A percentile compares a stretch with the other conserved stretches of the same genome.
Evolutionary conservation across 2,888 invertebrate species (phyloP).

Genomic region (Pemphredon lugubris): DNA sequence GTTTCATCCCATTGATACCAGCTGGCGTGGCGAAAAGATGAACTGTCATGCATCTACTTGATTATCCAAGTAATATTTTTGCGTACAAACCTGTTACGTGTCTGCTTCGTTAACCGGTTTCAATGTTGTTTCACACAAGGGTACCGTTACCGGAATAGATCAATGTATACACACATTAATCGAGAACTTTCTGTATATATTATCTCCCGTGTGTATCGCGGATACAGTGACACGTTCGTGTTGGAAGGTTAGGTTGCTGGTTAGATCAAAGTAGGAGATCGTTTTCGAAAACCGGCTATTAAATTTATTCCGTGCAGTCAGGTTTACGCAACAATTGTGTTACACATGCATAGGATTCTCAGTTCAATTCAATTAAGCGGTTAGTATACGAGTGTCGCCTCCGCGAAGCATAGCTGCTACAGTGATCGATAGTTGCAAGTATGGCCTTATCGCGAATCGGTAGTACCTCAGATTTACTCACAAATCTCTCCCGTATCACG

Average conservation of each 20-base stretch:
- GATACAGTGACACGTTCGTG: too few relatives aligned
- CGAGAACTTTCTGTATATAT: too few relatives aligned
- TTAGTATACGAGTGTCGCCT: neutral
- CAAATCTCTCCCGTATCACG: constrained; percentile 51
- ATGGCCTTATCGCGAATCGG: constrained; percentile 67
- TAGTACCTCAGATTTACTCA: constrained; percentile 51
- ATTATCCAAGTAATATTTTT: too few relatives aligned
- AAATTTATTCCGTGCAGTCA: constrained; percentile 10
- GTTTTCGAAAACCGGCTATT: constrained; percentile 6
- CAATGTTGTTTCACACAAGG: too few relatives aligned
- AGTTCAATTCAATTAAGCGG: neutral
- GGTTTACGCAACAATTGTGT: neutral
- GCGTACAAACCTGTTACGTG: too few relatives aligned
- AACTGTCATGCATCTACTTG: too few relatives aligned
- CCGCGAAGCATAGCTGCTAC: neutral
- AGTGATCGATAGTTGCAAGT: constrained; percentile 1
- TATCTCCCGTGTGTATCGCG: too few relatives aligned
- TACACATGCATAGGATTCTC: neutral
- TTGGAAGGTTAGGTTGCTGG: constrained; percentile 3
- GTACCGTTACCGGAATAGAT: too few relatives aligned
- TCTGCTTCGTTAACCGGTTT: too few relatives aligned
- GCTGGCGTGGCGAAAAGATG: too few relatives aligned
- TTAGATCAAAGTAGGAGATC: neutral
- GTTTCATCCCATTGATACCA: too few relatives aligned
- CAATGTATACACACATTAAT: too few relatives aligned